A percentile compares a stretch with the other conserved stretches of the same genome.
Conservation (phyloP, 2,888 invertebrate species). For the Harpalus rubripes region DNA sequence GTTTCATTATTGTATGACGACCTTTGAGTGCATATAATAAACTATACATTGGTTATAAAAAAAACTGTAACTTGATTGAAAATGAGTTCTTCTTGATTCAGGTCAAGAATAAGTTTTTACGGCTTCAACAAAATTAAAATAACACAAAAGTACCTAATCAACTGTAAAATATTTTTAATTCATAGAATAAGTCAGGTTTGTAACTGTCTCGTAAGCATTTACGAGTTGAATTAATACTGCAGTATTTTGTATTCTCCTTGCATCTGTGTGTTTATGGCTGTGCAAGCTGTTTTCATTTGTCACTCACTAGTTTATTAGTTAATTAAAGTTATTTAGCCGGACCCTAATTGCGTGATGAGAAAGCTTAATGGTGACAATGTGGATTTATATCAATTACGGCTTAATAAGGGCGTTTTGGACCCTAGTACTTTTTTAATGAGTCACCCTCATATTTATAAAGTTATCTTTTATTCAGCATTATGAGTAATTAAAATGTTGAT, state of each 20-base stretch:
- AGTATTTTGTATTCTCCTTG: neutral
- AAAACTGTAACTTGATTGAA: too few species aligned
- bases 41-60: too few species aligned
- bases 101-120: too few species aligned
- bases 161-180: too few species aligned
- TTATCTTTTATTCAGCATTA: constrained; percentile 33
- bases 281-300: constrained; percentile 35
- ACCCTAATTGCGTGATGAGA: constrained; percentile 54
- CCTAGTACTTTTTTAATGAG: constrained; percentile 35
- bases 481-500: constrained; percentile 52
- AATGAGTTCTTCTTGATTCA: too few species aligned
- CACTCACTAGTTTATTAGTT: constrained; percentile 52
- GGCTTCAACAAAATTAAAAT: too few species aligned
- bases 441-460: constrained; percentile 37
- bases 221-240: neutral
- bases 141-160: too few species aligned
- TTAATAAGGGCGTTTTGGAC: constrained; percentile 53
- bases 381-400: constrained; percentile 51
- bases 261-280: constrained; percentile 9
- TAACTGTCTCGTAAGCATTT: too few species aligned
- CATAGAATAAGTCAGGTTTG: too few species aligned
- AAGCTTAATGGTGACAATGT: constrained; percentile 58
- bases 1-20: too few species aligned
- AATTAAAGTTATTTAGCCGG: constrained; percentile 54
- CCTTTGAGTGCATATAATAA: too few species aligned